Evolutionary conservation across 2,113 vertebrate species (phyloP), one percentile per base, ranked within the genome.

Genomic region (Cynocephalus volans): DNA sequence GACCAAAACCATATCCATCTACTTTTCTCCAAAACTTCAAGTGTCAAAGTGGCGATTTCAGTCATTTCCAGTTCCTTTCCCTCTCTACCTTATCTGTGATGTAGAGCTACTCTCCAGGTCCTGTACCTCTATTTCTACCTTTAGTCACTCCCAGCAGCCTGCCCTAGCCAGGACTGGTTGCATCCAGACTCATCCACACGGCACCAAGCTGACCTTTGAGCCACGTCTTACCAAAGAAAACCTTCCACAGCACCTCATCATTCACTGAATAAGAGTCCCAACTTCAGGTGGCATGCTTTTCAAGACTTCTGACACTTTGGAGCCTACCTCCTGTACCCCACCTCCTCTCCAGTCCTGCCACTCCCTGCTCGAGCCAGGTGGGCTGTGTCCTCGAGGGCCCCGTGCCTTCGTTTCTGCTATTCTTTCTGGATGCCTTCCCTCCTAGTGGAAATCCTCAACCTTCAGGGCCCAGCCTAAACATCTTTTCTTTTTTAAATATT

Each of bases 21-120:
- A 31, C 73, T 94, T 88, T 41, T 86, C 48, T 36, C 81, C 65
- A 85, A 73, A 96, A 80, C 65, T n/a, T 90, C 48, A 83, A 41
- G 28, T 6, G 70, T 41, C 12, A 70, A 75, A 84, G 26, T n/a
- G 69, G n/a, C 77, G 69, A 54, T 45, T 96, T 33, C n/a, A 69
- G 70, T 70, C 60, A 70, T 70, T 77, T 77, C 18, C n/a, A 45
- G 33, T 58, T 80, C 23, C 15, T 48, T 70, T 52, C 45, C 69
- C 4, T 85, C 14, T 80, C 56, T 41, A 64, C 14, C n/a, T 54
- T 62, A 52, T 31, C 41, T 52, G 17, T 19, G 23, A 48, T 28
- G 31, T 8, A 45, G 19, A 52, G 8, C 50, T 15, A 72, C 28
- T 87, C 70, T 69, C 52, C 33, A 33, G 54, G 45, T 50, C 70